These are phyloP conservation scores for Eremophila alpestris DNA, from an alignment of 2,797 vertebrate species.

Conservation along the genomic window DNA sequence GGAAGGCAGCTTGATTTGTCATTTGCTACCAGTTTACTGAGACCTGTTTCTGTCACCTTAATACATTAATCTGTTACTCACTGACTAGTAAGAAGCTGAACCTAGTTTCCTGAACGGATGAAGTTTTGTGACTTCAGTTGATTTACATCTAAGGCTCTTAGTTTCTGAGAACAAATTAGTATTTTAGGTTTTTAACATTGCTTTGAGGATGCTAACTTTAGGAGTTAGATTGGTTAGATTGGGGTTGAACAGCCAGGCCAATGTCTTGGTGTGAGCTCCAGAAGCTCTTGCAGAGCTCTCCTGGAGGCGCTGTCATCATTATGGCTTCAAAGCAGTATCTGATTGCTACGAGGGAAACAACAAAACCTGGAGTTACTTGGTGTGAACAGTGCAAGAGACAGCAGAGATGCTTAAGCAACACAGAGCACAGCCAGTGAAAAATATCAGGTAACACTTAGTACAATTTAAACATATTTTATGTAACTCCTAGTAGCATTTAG, in stretches of 20 bases:
- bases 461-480: not conserved
- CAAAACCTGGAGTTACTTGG: not conserved
- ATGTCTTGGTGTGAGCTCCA: rapidly evolving
- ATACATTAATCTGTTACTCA: not conserved
- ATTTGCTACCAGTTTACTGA: not conserved
- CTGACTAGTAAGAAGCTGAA: not conserved
- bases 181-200: not conserved
- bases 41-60: not conserved
- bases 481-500: not conserved
- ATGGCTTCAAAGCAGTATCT: not conserved
- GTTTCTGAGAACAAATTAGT: not conserved
- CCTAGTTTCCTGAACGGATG: not conserved
- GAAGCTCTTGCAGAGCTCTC: not conserved
- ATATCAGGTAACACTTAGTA: not conserved
- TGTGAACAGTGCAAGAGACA: not conserved
- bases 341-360: not conserved
- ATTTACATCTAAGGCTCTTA: not conserved
- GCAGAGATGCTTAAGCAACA: not conserved
- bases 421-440: not conserved
- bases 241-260: not conserved
- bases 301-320: not conserved
- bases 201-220: not conserved
- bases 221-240: not conserved
- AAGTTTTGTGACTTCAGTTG: not conserved
- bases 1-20: not conserved